phyloP scores from a whole-genome alignment of 1,140 invertebrate species.

The Bombus haemorrhoidalis region DNA sequence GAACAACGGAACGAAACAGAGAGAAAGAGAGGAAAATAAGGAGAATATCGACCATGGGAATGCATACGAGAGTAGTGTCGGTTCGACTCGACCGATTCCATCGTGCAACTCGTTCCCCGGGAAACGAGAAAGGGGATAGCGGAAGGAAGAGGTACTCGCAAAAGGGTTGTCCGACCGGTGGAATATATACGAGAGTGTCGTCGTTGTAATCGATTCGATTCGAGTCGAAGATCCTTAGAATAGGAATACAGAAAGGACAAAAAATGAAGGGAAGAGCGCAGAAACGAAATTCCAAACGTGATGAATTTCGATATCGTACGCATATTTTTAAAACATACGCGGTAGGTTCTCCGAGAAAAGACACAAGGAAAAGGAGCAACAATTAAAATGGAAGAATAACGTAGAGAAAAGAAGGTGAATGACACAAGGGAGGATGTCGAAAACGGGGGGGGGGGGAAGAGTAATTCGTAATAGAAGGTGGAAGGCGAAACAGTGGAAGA shows the following conservation, averaged over 20 bases:
- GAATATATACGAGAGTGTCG: neutral
- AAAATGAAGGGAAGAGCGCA: neutral
- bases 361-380: neutral
- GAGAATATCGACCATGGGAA: conserved; percentile 43
- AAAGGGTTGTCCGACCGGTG: neutral
- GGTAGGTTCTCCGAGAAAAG: neutral
- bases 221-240: no score
- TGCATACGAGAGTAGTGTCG: conserved; percentile 31
- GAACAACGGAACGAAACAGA: conserved; percentile 32
- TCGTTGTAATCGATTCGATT: no score
- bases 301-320: neutral
- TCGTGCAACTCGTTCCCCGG: neutral
- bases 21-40: conserved; percentile 46
- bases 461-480: conserved; percentile 20
- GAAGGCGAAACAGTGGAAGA: conserved; percentile 13
- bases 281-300: neutral
- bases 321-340: neutral
- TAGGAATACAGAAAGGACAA: no score
- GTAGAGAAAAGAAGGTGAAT: neutral
- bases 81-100: conserved; percentile 6
- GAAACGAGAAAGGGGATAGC: neutral
- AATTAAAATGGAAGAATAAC: neutral
- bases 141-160: conserved; percentile 1
- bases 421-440: neutral
- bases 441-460: neutral